Evolutionary conservation across 2,888 invertebrate species (phyloP).

Genomic region (Nemotelus pantherinus): DNA sequence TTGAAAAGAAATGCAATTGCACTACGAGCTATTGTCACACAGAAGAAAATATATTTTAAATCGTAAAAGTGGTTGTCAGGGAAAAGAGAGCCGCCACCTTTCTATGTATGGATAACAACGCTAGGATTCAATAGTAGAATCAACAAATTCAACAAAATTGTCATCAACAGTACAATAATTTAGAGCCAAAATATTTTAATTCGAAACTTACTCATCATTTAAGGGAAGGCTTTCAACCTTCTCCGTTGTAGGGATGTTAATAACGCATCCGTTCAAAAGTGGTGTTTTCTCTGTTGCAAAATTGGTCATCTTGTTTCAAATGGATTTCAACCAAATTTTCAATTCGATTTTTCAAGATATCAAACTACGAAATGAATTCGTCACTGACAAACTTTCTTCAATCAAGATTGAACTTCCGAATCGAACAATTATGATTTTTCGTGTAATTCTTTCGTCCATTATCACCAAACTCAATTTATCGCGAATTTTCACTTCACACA

Average conservation of each 20-base stretch:
- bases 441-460: slow-evolving; percentile 30
- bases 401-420: background rate
- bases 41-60: too few species aligned
- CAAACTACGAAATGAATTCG: slow-evolving; percentile 16
- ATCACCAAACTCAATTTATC: slow-evolving; percentile 29
- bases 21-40: too few species aligned
- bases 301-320: slow-evolving; percentile 43
- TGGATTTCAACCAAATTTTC: background rate
- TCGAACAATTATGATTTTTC: background rate
- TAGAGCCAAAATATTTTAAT: background rate
- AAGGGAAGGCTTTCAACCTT: slow-evolving; percentile 28
- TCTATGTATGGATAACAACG: too few species aligned
- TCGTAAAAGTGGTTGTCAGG: too few species aligned
- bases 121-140: too few species aligned
- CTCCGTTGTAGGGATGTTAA: slow-evolving; percentile 47
- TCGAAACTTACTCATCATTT: slow-evolving; percentile 25
- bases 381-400: background rate
- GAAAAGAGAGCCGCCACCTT: too few species aligned
- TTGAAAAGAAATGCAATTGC: too few species aligned
- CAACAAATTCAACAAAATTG: too few species aligned
- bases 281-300: slow-evolving; percentile 51
- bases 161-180: too few species aligned
- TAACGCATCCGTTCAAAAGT: slow-evolving; percentile 49
- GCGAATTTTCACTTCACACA: slow-evolving; percentile 16
- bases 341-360: slow-evolving; percentile 12